Base-by-base conservation (phyloP, 2,797 vertebrate species). In the Pseudochirops cupreus region DNA sequence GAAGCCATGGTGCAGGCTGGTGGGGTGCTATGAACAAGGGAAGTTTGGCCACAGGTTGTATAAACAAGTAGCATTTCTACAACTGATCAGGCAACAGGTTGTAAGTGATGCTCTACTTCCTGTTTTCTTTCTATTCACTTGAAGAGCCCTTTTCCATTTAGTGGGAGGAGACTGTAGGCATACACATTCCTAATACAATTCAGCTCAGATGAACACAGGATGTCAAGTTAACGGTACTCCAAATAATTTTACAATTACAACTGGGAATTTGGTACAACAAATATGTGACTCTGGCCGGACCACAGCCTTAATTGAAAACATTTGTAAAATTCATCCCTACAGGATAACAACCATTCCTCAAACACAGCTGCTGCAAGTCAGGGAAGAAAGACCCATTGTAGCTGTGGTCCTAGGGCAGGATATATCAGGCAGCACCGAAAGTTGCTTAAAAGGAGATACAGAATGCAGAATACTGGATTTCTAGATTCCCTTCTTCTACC, bases 391-490 rank as follows among this genome's bases (percentile, higher is more conserved):
- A 7, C 55, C 52, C 26, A 55, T 55, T 91, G 52, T 87, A 82
- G 58, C 82, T 39, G 94, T 50, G 58, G 74, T 16, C 0, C 59
- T 12, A 59, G n/a, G 92, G 52, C 14, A 56, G 56, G 11, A 29
- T 26, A 59, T 16, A 33, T 16, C 31, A 4, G 0, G 50, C 14
- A 55, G 29, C 5, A 1, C 87, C 3, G 18, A 26, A 1, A 57
- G 4, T 74, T 39, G 39, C 28, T 90, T 57, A 26, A 6, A 33
- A 0, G 2, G 57, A 12, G 24, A 46, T 18, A 4, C 39, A 0
- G 31, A n/a, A 87, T 26, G 18, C 39, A 50, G 18, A 26, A 10
- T 87, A 46, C 24, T 87, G 74, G 39, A 87, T 87, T 87, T 87
- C 39, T 87, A 50, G 24, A 87, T 46, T 87, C 39, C 9, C 74